Percentiles rank a stretch among this genome's conserved stretches.
Evolutionary conservation across 2,888 invertebrate species (phyloP).

Genomic region (Perizoma affinitatum): DNA sequence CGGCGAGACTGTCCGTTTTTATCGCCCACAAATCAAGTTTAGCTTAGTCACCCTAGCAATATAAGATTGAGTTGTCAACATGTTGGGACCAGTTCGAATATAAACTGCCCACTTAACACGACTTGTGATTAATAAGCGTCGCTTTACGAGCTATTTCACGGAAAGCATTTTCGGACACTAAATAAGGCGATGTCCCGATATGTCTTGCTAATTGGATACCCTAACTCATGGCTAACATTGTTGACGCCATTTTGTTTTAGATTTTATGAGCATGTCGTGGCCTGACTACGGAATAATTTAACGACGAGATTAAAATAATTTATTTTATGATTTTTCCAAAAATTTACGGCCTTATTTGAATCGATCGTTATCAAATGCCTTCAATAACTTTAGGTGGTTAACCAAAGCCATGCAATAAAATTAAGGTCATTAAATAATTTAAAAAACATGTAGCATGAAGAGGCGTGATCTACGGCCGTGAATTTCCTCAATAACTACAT

Average conservation of each 20-base stretch:
- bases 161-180: constrained; percentile 52
- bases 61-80: constrained; percentile 75
- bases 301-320: constrained; percentile 21
- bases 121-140: constrained; percentile 65
- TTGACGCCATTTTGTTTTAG: constrained; percentile 35
- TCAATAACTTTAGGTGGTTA: constrained; percentile 2
- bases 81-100: constrained; percentile 62
- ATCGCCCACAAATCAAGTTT: constrained; percentile 47
- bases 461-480: constrained; percentile 45
- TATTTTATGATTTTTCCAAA: constrained; percentile 24
- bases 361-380: constrained; percentile 1
- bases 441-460: constrained; percentile 31
- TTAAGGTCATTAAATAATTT: constrained; percentile 22
- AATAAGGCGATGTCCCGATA: constrained; percentile 53
- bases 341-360: constrained; percentile 20
- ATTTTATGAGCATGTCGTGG: constrained; percentile 23
- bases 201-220: constrained; percentile 54
- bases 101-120: constrained; percentile 69
- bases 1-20: constrained; percentile 29
- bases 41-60: constrained; percentile 48
- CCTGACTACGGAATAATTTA: constrained; percentile 26
- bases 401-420: constrained; percentile 12
- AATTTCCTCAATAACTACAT: constrained; percentile 76
- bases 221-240: constrained; percentile 41
- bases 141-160: constrained; percentile 66